These are phyloP conservation scores for Aporrectodea caliginosa DNA, from an alignment of 1,140 invertebrate genomes.

Conservation along the genomic window DNA sequence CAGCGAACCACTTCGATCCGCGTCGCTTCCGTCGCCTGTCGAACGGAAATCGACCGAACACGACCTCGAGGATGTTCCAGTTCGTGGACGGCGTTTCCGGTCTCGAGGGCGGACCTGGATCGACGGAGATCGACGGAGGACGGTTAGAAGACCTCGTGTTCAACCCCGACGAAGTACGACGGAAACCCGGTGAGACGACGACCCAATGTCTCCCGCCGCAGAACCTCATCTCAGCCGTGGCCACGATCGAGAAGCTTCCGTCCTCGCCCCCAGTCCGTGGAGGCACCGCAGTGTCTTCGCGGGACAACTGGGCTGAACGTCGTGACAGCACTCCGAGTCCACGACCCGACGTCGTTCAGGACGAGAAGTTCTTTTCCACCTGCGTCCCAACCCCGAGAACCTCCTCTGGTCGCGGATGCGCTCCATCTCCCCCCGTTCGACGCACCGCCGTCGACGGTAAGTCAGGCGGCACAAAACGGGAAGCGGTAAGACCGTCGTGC, in stretches of 20 bases:
- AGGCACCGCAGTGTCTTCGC: too few relatives aligned
- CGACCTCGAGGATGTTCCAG: background rate
- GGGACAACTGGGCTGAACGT: background rate
- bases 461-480: background rate
- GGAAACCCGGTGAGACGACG: background rate
- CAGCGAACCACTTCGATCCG: background rate
- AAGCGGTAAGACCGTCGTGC: background rate
- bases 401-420: background rate
- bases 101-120: background rate
- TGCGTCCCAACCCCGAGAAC: background rate
- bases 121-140: too few relatives aligned
- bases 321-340: constrained; percentile 28
- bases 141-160: too few relatives aligned
- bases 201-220: background rate
- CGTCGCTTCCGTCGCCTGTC: background rate
- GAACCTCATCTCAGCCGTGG: background rate
- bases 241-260: background rate
- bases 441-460: background rate
- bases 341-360: constrained; percentile 28
- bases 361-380: constrained; percentile 30
- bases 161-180: background rate
- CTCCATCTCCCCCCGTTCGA: background rate
- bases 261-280: background rate
- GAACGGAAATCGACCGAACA: background rate
- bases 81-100: background rate